Conservation (phyloP, 2,113 vertebrate genomes). For the Centropus bengalensis region DNA sequence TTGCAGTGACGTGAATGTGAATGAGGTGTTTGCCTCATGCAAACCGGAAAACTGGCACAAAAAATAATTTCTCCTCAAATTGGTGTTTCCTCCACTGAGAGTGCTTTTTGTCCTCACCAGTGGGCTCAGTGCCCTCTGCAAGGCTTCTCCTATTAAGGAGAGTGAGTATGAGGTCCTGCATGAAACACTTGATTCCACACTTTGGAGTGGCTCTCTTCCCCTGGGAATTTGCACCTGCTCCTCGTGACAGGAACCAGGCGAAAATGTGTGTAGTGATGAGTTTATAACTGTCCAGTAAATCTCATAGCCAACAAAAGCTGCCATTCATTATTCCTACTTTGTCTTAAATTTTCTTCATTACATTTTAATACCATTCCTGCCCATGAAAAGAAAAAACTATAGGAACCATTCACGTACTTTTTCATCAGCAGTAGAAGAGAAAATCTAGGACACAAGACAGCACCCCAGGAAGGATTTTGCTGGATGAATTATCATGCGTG, state of each 20-base stretch:
- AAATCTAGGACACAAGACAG: neutral
- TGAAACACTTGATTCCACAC: constrained; percentile 12
- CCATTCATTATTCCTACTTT: neutral
- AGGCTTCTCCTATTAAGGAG: neutral
- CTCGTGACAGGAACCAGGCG: neutral
- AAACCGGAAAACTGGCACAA: neutral
- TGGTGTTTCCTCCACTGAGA: neutral
- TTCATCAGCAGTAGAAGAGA: neutral
- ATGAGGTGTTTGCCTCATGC: neutral
- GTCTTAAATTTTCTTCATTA: neutral
- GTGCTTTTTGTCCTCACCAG: neutral
- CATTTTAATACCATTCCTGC: neutral
- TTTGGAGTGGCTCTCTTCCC: neutral
- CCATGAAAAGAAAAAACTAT: neutral
- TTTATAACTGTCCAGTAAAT: neutral
- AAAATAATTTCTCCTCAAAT: neutral
- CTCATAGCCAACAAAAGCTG: neutral
- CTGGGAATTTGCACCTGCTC: neutral
- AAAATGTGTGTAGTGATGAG: neutral
- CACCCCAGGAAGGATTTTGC: neutral
- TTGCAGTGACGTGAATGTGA: neutral
- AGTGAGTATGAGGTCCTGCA: neutral
- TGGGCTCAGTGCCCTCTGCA: neutral
- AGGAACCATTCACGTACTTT: neutral
- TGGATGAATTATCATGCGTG: neutral